These are phyloP conservation scores for Neoitamus cyanurus DNA, from an alignment of 2,888 invertebrate species.

Conservation along the genomic window DNA sequence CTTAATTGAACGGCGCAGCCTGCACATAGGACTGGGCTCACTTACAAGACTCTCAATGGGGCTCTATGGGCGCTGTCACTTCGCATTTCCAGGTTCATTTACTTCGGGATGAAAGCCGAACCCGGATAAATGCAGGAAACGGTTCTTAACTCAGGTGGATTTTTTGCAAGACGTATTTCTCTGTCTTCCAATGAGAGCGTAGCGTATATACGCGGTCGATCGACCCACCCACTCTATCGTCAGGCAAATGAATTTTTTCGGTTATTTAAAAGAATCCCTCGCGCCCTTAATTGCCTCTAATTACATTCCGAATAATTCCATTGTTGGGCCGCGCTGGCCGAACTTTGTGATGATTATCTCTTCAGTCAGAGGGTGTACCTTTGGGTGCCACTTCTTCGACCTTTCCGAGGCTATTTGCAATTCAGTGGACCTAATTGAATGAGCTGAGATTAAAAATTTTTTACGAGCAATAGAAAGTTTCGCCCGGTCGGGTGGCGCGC, in stretches of 20 bases:
- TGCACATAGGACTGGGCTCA: not conserved
- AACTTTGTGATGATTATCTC: not conserved
- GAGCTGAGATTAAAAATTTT: not conserved
- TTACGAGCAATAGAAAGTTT: not conserved
- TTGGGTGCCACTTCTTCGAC: not conserved
- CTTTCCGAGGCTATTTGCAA: slow-evolving; percentile 6
- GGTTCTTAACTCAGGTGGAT: slow-evolving; percentile 8
- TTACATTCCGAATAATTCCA: slow-evolving; percentile 32
- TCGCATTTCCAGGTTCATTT: slow-evolving; percentile 39
- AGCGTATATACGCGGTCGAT: not conserved
- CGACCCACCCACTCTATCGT: not conserved
- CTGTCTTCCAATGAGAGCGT: not conserved
- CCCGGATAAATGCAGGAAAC: not conserved
- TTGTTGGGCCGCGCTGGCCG: not conserved
- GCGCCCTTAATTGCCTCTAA: slow-evolving; percentile 21
- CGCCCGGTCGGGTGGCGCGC: not conserved
- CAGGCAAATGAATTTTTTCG: not conserved
- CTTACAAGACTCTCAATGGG: slow-evolving; percentile 19
- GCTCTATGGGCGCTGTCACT: slow-evolving; percentile 26
- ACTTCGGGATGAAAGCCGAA: slow-evolving; percentile 10
- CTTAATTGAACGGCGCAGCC: slow-evolving; percentile 26
- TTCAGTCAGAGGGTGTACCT: not conserved
- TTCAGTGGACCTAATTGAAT: slow-evolving; percentile 6
- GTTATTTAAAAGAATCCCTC: slow-evolving; percentile 24
- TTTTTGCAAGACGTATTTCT: not conserved